A percentile compares a stretch with the other conserved stretches of the same genome.
Evolutionary conservation across 2,113 vertebrate species (phyloP).

Genomic region (Proteles cristata): DNA sequence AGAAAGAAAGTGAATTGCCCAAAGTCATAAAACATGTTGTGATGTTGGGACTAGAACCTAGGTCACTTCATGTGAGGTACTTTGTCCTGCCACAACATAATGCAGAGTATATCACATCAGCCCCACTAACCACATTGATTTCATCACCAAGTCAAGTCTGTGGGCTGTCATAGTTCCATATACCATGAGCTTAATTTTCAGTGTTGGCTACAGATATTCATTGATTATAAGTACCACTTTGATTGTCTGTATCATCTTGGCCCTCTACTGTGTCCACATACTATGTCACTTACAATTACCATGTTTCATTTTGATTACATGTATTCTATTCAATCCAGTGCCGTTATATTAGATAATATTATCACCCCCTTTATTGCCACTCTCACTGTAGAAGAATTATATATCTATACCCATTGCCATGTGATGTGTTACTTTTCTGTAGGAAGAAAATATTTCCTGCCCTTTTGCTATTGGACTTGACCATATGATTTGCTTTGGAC

Average conservation of each 20-base stretch:
- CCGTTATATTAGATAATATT: neutral
- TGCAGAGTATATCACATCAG: neutral
- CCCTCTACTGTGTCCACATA: neutral
- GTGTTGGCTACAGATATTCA: neutral
- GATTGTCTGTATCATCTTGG: neutral
- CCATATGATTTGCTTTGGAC: neutral
- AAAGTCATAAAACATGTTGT: neutral
- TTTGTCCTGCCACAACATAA: neutral
- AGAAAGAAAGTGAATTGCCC: neutral
- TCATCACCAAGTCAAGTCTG: neutral
- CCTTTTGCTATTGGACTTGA: neutral
- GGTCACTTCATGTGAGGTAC: neutral
- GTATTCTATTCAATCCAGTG: neutral
- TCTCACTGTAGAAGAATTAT: neutral
- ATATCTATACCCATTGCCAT: neutral
- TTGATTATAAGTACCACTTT: neutral
- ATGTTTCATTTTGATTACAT: neutral
- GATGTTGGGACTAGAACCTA: neutral
- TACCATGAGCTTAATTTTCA: neutral
- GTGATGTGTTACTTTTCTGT: neutral
- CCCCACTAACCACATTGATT: neutral
- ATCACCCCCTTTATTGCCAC: neutral
- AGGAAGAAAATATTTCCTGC: neutral
- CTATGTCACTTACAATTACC: neutral
- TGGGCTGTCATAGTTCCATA: neutral